These are phyloP conservation scores for Addax nasomaculatus DNA, from an alignment of 2,113 vertebrate species.

Conservation along the genomic window DNA sequence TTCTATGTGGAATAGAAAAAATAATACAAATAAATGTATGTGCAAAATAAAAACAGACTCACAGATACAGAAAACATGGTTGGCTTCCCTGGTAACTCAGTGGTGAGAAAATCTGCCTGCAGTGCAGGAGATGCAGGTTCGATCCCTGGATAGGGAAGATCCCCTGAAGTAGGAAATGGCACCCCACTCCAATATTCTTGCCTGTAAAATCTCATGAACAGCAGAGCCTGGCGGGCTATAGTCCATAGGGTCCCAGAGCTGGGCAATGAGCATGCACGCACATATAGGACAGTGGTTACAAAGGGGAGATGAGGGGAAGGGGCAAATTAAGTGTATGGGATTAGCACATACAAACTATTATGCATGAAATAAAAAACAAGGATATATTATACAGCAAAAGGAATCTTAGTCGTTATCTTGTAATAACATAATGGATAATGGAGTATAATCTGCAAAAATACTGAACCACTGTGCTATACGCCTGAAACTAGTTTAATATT, in stretches of 20 bases:
- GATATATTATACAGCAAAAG: not conserved
- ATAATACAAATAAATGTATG: not conserved
- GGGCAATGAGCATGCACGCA: not conserved
- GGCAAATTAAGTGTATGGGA: not conserved
- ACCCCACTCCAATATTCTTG: not conserved
- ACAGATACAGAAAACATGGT: not conserved
- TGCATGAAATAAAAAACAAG: not conserved
- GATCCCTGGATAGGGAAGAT: not conserved
- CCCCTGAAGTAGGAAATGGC: not conserved
- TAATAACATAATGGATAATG: not conserved
- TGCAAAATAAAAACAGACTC: not conserved
- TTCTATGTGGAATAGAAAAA: not conserved
- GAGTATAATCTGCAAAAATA: not conserved
- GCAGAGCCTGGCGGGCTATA: not conserved
- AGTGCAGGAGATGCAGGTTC: not conserved
- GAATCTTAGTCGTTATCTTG: not conserved
- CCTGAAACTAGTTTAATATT: not conserved
- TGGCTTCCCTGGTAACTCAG: not conserved
- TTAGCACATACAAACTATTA: not conserved
- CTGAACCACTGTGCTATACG: not conserved
- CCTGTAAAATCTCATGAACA: not conserved
- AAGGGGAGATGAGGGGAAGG: not conserved
- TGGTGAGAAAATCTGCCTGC: not conserved
- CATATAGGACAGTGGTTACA: not conserved
- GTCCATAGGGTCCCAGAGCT: not conserved